These are phyloP conservation scores for Poeciliopsis occidentalis DNA, from an alignment of 2,113 vertebrate species.

Conservation along the genomic window DNA sequence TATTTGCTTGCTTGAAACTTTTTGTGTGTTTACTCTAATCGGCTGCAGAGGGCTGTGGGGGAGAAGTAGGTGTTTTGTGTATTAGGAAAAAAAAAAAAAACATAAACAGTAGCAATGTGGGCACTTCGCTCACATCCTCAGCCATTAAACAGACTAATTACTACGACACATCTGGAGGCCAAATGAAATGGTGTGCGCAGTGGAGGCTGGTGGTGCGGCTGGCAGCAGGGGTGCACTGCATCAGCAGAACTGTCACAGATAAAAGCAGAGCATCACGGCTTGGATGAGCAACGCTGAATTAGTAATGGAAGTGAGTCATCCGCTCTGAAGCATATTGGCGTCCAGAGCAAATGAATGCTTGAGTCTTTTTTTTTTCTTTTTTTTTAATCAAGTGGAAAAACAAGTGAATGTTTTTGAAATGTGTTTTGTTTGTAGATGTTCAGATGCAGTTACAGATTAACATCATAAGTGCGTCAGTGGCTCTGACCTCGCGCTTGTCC, in stretches of 20 bases:
- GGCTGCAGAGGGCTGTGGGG: background rate
- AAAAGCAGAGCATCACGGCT: slow-evolving; percentile 31
- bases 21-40: background rate
- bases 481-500: background rate
- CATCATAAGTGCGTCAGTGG: background rate
- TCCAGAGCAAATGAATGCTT: slow-evolving; percentile 16
- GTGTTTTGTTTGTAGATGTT: background rate
- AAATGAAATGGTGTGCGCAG: slow-evolving; percentile 51
- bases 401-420: background rate
- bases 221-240: slow-evolving; percentile 23
- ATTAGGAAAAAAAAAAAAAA: background rate
- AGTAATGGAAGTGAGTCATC: slow-evolving; percentile 64
- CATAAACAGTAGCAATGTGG: slow-evolving; percentile 31
- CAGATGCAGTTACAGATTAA: background rate
- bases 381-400: background rate
- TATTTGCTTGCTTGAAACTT: background rate
- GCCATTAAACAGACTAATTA: slow-evolving; percentile 60
- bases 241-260: slow-evolving; percentile 46
- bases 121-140: slow-evolving; percentile 53
- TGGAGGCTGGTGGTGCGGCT: slow-evolving; percentile 26
- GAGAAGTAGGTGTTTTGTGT: background rate
- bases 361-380: background rate
- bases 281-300: slow-evolving; percentile 43
- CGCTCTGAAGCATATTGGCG: slow-evolving; percentile 29
- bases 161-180: slow-evolving; percentile 57